Conservation (phyloP, 2,113 vertebrate species). For the Gnathonemus longibarbis region DNA sequence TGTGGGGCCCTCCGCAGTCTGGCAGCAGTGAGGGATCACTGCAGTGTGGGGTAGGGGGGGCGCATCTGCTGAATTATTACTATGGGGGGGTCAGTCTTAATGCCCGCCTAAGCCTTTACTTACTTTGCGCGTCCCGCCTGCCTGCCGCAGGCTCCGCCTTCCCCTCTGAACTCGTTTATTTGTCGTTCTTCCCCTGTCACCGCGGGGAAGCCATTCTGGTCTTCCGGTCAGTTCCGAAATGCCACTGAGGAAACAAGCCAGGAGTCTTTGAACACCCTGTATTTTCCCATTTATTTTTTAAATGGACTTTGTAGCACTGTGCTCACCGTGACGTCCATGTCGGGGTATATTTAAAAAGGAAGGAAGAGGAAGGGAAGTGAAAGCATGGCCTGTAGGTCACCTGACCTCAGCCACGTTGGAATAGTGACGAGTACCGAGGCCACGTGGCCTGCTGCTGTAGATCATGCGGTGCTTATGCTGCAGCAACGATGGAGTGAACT, state of each 20-base stretch:
- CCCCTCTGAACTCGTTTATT: background rate
- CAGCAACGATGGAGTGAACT: background rate
- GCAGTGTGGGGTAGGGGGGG: background rate
- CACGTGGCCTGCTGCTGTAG: background rate
- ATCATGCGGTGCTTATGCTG: background rate
- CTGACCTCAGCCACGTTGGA: background rate
- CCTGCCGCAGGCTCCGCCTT: background rate
- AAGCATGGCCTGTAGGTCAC: background rate
- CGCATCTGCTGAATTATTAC: background rate
- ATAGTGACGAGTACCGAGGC: background rate
- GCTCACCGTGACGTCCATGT: background rate
- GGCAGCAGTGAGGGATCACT: background rate
- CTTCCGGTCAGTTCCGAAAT: background rate
- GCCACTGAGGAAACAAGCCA: background rate
- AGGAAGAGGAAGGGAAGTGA: background rate
- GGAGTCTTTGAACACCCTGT: background rate
- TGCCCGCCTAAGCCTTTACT: background rate
- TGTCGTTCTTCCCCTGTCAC: background rate
- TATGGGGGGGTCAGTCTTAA: background rate
- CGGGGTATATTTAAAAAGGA: background rate
- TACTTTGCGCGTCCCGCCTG: background rate
- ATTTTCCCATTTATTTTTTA: background rate
- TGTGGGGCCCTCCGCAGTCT: background rate
- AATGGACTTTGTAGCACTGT: background rate
- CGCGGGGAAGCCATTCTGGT: background rate